Evolutionary conservation across 2,797 vertebrate species (phyloP).

Genomic region (Semotilus atromaculatus): DNA sequence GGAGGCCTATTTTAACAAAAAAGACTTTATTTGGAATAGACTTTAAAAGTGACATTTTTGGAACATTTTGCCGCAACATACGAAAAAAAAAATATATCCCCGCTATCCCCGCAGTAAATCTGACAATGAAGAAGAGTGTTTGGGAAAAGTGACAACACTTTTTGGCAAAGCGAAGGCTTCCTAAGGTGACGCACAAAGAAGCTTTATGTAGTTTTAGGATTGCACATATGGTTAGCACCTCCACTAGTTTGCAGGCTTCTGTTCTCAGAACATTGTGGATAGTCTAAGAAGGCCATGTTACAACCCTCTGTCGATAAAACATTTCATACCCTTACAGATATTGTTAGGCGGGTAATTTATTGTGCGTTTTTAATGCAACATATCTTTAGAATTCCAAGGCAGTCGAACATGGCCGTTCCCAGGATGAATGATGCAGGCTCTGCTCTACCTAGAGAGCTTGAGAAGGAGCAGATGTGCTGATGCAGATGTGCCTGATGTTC

Average conservation of each 20-base stretch:
- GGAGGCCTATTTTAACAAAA: neutral
- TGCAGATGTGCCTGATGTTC: constrained; percentile 74
- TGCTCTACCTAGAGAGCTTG: constrained; percentile 69
- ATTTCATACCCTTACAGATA: constrained; percentile 67
- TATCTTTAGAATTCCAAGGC: constrained; percentile 60
- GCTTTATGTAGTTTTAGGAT: constrained; percentile 20
- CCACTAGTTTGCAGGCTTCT: constrained; percentile 57
- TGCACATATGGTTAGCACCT: constrained; percentile 68
- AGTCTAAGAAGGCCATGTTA: constrained; percentile 57
- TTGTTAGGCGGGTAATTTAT: constrained; percentile 72
- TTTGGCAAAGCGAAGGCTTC: neutral
- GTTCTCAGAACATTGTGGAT: constrained; percentile 61
- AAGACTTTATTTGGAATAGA: neutral
- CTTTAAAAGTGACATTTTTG: neutral
- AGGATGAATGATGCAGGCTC: constrained; percentile 70
- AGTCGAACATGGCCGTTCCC: constrained; percentile 49
- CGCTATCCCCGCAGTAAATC: neutral
- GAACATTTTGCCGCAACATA: neutral
- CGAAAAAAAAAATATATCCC: neutral
- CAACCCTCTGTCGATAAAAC: constrained; percentile 70
- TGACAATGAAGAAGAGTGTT: constrained; percentile 26
- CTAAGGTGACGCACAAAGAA: neutral
- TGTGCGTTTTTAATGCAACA: constrained; percentile 68
- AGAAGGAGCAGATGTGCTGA: constrained; percentile 78
- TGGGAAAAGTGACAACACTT: constrained; percentile 13